A percentile compares a stretch with the other conserved stretches of the same genome.
phyloP scores from a whole-genome alignment of 2,797 vertebrate species.

The Anguilla anguilla region DNA sequence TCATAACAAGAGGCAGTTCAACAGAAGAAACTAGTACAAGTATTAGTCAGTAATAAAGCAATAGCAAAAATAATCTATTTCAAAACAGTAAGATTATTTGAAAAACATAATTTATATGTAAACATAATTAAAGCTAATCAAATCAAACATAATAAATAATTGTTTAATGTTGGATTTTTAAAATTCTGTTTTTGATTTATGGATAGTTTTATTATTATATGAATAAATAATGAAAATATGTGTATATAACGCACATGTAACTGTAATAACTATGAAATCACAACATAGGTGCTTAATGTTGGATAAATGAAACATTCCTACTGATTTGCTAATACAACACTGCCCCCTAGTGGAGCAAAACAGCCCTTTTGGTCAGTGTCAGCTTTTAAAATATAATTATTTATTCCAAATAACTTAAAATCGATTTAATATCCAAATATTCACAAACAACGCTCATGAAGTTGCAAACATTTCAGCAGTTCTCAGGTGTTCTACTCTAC shows the following conservation, averaged over 20 bases:
- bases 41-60: background rate
- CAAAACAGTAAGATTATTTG: background rate
- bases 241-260: too few relatives aligned
- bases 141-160: background rate
- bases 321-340: constrained; percentile 35
- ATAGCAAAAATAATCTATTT: background rate
- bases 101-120: background rate
- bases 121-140: background rate
- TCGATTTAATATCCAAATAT: background rate
- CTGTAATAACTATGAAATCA: too few relatives aligned
- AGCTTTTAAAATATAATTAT: background rate
- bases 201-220: too few relatives aligned
- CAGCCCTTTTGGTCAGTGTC: background rate
- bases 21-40: background rate
- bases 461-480: too few relatives aligned
- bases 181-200: too few relatives aligned
- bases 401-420: background rate
- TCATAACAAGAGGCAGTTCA: background rate
- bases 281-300: too few relatives aligned
- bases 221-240: too few relatives aligned
- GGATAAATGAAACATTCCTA: background rate
- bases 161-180: background rate
- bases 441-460: background rate
- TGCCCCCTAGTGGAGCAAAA: constrained; percentile 56
- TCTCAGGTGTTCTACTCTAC: too few relatives aligned